Evolutionary conservation across 2,888 invertebrate species (phyloP), one percentile per base, ranked within the genome.

Genomic region (Marronus borbonicus): DNA sequence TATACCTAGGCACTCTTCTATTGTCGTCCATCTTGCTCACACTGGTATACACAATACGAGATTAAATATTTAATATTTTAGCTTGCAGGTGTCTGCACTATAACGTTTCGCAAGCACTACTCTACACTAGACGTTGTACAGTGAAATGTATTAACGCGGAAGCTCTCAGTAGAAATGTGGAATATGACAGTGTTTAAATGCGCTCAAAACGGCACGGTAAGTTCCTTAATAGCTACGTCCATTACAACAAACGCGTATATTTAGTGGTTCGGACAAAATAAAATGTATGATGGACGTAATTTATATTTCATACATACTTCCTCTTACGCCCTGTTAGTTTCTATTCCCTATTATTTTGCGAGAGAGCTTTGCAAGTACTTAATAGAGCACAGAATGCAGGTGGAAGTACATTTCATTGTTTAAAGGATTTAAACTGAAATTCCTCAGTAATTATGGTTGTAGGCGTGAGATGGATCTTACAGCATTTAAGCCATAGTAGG

Each of bases 61-160:
- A 62, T 74, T 74, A 62, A 20, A 24, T 72, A 17, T 60, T 72
- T 72, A 49, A 74, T 74, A 74, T 60, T 74, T 39, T 44, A 62
- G 55, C 31, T 52, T 55, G 55, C 70, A 70, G 70, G 60, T 74
- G 72, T 60, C 44, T 60, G 14, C 49, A 60, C 24, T 60, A 72
- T 60, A 60, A 55, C 17, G 70, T 70, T 70, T 70, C 70, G 31
- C 17, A 36, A 44, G 44, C 44, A 44, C 44, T 44, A 12, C 12
- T 44, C 2, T 44, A 12, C 44, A 44, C 12, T 44, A 12, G 2
- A 8, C 44, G 44, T 44, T 44, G 31, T 36, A n/a, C 3, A n/a
- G n/a, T 31, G 64, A 65, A 14, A 28, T 69, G 31, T 36, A 55
- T 52, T 58, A 70, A 70, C 17, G 70, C 70, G 36, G 70, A 70